These are phyloP conservation scores for Mercenaria mercenaria DNA, from an alignment of 1,140 invertebrate genomes.

Conservation along the genomic window DNA sequence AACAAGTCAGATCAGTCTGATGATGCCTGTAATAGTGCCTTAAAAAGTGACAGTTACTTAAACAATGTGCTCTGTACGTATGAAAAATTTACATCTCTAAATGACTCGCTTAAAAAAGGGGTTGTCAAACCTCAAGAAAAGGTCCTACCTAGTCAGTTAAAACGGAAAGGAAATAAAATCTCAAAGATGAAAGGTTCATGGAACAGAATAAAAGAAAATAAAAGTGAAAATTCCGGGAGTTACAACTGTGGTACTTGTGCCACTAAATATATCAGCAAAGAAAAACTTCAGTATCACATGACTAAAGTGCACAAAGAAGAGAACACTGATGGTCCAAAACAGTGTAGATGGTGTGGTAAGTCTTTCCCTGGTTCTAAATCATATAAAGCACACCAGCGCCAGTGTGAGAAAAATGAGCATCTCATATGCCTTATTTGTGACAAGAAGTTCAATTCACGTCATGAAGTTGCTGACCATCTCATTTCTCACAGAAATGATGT, in stretches of 20 bases:
- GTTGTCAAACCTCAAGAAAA: not conserved
- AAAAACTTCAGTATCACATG: not conserved
- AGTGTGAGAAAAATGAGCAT: constrained; percentile 45
- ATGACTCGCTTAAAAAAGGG: not conserved
- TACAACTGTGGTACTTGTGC: not conserved
- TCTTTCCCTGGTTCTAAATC: not conserved
- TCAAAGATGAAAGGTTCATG: not conserved
- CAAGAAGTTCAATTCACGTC: not conserved
- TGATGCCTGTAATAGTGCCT: too few relatives aligned
- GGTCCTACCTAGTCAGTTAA: not conserved
- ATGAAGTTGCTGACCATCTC: constrained; percentile 20
- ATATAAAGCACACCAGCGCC: not conserved
- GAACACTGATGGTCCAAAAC: not conserved
- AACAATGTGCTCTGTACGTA: too few relatives aligned
- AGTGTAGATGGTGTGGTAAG: constrained; percentile 38
- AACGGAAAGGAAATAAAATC: not conserved
- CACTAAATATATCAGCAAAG: not conserved
- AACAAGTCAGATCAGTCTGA: too few relatives aligned
- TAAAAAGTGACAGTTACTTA: too few relatives aligned
- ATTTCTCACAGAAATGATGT: constrained; percentile 10
- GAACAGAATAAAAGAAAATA: not conserved
- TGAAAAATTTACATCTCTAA: not conserved
- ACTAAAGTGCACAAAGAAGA: not conserved
- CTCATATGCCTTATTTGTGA: constrained; percentile 41
- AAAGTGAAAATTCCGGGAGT: not conserved